phyloP scores from a whole-genome alignment of 2,888 invertebrate genomes.

The Hybos culiciformis region DNA sequence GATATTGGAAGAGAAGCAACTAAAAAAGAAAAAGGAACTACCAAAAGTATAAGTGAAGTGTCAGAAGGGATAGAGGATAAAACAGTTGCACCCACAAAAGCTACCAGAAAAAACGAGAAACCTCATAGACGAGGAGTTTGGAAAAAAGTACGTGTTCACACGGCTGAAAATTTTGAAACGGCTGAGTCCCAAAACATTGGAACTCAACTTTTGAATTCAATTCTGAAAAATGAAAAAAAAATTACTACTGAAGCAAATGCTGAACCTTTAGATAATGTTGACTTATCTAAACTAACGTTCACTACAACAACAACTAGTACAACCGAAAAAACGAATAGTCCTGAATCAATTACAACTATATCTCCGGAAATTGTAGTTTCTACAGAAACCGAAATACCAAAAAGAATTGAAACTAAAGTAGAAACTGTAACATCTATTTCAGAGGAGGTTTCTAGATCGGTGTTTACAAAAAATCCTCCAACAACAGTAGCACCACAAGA shows the following conservation, averaged over 20 bases:
- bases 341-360: constrained; percentile 31
- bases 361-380: constrained; percentile 9
- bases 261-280: constrained; percentile 27
- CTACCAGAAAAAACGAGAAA: constrained; percentile 18
- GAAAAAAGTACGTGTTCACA: constrained; percentile 54
- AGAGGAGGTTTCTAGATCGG: neutral
- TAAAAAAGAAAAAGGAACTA: constrained; percentile 20
- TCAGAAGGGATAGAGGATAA: no score
- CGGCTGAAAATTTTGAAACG: constrained; percentile 55
- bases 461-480: neutral
- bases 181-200: constrained; percentile 69
- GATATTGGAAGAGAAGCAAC: constrained; percentile 20
- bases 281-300: constrained; percentile 17
- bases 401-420: constrained; percentile 23
- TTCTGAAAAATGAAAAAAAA: constrained; percentile 31
- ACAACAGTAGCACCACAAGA: neutral
- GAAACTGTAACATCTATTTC: constrained; percentile 18
- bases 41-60: constrained; percentile 15
- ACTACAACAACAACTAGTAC: constrained; percentile 11
- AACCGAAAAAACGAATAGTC: constrained; percentile 27
- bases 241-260: constrained; percentile 24
- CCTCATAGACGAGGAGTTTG: constrained; percentile 53
- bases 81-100: constrained; percentile 22
- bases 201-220: constrained; percentile 35
- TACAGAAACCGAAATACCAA: constrained; percentile 16